Evolutionary conservation across 2,888 invertebrate genomes (phyloP).

Genomic region (Patella depressa): DNA sequence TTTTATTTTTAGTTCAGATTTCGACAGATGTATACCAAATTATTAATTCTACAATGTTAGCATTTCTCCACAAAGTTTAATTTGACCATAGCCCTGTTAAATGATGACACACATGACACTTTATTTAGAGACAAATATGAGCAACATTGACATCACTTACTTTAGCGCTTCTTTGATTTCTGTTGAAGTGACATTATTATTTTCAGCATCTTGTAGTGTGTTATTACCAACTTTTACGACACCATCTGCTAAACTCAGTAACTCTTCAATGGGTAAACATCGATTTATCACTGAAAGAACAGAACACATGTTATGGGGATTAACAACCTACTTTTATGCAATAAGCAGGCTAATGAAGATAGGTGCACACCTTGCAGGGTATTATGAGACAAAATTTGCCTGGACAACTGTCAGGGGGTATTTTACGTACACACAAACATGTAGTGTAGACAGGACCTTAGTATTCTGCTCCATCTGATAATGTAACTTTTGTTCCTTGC

Average conservation of each 20-base stretch:
- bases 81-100: too few relatives aligned
- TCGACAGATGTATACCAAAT: too few relatives aligned
- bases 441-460: neutral
- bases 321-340: neutral
- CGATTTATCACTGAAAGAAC: conserved; percentile 73
- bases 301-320: neutral
- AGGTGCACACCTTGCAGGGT: too few relatives aligned
- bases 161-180: conserved; percentile 63
- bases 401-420: neutral
- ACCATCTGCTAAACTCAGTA: conserved; percentile 18
- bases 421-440: neutral
- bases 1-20: too few relatives aligned
- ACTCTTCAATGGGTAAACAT: conserved; percentile 73
- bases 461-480: neutral
- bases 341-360: too few relatives aligned
- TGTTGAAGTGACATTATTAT: conserved; percentile 65
- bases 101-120: too few relatives aligned
- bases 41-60: too few relatives aligned
- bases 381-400: too few relatives aligned
- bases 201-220: conserved; percentile 41
- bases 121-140: too few relatives aligned
- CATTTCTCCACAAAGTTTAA: too few relatives aligned
- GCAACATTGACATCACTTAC: conserved; percentile 28
- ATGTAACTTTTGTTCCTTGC: too few relatives aligned
- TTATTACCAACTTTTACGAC: conserved; percentile 22